These are phyloP conservation scores for Cantharis flavilabris DNA, from an alignment of 2,888 invertebrate genomes.

Conservation along the genomic window DNA sequence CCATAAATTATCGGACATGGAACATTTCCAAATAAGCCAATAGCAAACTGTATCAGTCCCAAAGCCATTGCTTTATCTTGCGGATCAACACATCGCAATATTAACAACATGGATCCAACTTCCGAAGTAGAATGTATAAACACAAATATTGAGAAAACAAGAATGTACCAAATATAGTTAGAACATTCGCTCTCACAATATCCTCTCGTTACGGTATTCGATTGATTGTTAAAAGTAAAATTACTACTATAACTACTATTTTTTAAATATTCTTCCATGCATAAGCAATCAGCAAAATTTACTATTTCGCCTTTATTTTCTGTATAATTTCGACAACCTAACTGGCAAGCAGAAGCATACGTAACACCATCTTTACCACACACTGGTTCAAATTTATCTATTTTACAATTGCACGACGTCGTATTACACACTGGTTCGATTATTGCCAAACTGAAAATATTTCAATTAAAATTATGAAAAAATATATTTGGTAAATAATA, in stretches of 20 bases:
- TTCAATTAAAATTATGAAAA: neutral
- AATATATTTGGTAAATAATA: constrained; percentile 40
- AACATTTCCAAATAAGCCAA: constrained; percentile 91
- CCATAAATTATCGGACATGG: constrained; percentile 95
- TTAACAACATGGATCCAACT: constrained; percentile 88
- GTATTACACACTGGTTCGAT: constrained; percentile 67
- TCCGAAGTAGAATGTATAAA: constrained; percentile 92
- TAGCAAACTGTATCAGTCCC: constrained; percentile 91
- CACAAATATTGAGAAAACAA: constrained; percentile 84
- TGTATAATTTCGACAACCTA: constrained; percentile 75
- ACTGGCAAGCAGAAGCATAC: constrained; percentile 88
- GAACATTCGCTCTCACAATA: constrained; percentile 81
- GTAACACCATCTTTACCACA: constrained; percentile 83
- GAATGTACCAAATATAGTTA: constrained; percentile 79
- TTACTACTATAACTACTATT: constrained; percentile 16
- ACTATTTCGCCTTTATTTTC: constrained; percentile 63
- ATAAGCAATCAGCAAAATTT: constrained; percentile 60
- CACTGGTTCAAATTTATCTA: constrained; percentile 79
- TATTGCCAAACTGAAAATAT: constrained; percentile 39
- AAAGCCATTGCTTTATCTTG: constrained; percentile 94
- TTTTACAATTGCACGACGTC: constrained; percentile 72
- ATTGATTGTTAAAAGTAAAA: constrained; percentile 35
- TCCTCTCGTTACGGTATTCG: constrained; percentile 71
- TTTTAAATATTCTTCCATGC: constrained; percentile 47
- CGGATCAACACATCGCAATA: constrained; percentile 88